These are phyloP conservation scores for Zosterops lateralis DNA, from an alignment of 2,113 vertebrate species.

Conservation along the genomic window DNA sequence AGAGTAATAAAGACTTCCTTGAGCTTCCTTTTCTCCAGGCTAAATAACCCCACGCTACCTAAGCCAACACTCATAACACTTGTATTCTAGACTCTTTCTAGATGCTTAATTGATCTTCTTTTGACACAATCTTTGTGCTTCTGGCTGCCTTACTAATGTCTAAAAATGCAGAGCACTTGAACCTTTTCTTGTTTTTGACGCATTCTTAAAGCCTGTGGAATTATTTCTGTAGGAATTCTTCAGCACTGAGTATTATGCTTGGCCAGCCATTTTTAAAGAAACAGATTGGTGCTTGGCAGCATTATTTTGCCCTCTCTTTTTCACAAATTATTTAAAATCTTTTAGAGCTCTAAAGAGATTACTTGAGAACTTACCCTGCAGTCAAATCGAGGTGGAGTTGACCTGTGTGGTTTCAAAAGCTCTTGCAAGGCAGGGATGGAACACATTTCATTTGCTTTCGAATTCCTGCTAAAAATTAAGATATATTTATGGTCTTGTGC, in stretches of 20 bases:
- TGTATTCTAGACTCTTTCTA: background rate
- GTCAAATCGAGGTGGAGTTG: background rate
- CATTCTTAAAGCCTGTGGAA: background rate
- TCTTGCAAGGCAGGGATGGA: background rate
- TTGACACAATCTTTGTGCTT: rapidly evolving
- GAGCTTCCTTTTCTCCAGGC: background rate
- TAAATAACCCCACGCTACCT: background rate
- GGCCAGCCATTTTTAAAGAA: background rate
- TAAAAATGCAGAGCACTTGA: background rate
- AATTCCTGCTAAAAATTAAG: background rate
- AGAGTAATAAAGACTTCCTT: rapidly evolving
- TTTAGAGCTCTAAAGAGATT: background rate
- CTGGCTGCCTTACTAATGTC: background rate
- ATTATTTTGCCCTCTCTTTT: background rate
- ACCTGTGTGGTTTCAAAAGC: background rate
- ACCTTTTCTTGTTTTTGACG: background rate
- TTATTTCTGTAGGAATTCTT: background rate
- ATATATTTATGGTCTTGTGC: background rate
- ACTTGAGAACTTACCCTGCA: background rate
- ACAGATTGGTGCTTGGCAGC: background rate
- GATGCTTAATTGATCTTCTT: background rate
- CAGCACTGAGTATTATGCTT: background rate
- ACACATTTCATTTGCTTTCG: background rate
- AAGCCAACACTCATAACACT: background rate
- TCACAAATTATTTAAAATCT: background rate